These are phyloP conservation scores for Styela clava DNA, from an alignment of 23 tunicate species.

Conservation along the genomic window DNA sequence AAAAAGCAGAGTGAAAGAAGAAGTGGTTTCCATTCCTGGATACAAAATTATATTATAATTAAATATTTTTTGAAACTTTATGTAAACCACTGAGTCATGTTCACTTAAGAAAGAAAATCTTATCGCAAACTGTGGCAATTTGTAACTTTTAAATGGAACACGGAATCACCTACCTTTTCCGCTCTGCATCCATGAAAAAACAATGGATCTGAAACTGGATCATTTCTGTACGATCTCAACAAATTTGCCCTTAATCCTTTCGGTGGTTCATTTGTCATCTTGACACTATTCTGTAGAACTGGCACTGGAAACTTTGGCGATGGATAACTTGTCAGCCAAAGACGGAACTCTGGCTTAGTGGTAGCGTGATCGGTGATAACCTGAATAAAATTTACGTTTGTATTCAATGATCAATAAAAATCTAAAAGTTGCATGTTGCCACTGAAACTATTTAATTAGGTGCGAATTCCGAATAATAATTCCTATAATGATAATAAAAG, in stretches of 20 bases:
- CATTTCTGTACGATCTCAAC: conserved; percentile 66
- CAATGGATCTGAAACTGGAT: conserved; percentile 70
- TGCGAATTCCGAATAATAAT: too few species aligned
- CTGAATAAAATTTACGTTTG: conserved; percentile 35
- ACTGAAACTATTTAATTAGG: too few species aligned
- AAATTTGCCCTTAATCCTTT: conserved; percentile 83
- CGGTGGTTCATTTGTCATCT: conserved; percentile 94
- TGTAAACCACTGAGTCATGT: too few species aligned
- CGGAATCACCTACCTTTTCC: conserved; percentile 26
- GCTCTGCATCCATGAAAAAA: conserved; percentile 58
- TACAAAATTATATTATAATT: neutral
- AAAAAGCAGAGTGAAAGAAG: conserved; percentile 84
- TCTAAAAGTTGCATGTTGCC: too few species aligned
- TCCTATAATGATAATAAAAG: too few species aligned
- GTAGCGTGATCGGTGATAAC: conserved; percentile 71
- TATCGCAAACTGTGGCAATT: too few species aligned
- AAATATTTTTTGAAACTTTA: neutral
- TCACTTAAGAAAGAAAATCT: too few species aligned
- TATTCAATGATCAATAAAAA: too few species aligned
- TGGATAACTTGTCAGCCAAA: conserved; percentile 87
- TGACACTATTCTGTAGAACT: conserved; percentile 77
- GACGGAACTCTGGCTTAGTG: conserved; percentile 53
- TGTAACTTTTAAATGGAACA: too few species aligned
- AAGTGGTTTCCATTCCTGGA: conserved; percentile 72
- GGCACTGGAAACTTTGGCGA: conserved; percentile 84